phyloP scores from a whole-genome alignment of 2,888 invertebrate species.

The Cryptops parisi region DNA sequence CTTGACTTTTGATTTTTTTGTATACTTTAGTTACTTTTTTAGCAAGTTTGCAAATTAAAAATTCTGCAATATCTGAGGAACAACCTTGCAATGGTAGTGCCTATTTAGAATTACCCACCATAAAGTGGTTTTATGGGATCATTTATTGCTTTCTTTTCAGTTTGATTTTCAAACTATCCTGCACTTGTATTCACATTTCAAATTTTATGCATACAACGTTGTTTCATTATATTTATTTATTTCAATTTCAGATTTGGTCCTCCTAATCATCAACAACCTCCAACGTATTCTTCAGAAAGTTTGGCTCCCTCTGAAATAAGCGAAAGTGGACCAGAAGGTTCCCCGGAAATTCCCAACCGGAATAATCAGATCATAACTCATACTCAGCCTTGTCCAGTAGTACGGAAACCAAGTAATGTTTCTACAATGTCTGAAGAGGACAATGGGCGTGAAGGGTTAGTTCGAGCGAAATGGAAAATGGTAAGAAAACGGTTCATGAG shows the following conservation, averaged over 20 bases:
- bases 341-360: background rate
- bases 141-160: no score
- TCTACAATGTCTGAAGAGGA: slow-evolving; percentile 1
- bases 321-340: background rate
- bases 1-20: no score
- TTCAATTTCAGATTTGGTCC: background rate
- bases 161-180: no score
- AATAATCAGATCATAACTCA: background rate
- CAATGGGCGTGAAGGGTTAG: background rate
- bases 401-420: slow-evolving; percentile 9
- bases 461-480: slow-evolving; percentile 8
- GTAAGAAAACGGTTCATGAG: slow-evolving; percentile 8
- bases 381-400: background rate
- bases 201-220: no score
- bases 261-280: slow-evolving; percentile 1
- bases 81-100: no score
- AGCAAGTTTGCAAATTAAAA: no score
- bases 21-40: no score
- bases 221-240: no score
- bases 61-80: no score
- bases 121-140: no score
- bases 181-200: no score
- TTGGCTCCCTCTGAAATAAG: slow-evolving; percentile 11
- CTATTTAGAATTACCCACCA: no score
- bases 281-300: slow-evolving; percentile 15